Conservation (phyloP, 2,797 vertebrate genomes). For the Botia almorhae region DNA sequence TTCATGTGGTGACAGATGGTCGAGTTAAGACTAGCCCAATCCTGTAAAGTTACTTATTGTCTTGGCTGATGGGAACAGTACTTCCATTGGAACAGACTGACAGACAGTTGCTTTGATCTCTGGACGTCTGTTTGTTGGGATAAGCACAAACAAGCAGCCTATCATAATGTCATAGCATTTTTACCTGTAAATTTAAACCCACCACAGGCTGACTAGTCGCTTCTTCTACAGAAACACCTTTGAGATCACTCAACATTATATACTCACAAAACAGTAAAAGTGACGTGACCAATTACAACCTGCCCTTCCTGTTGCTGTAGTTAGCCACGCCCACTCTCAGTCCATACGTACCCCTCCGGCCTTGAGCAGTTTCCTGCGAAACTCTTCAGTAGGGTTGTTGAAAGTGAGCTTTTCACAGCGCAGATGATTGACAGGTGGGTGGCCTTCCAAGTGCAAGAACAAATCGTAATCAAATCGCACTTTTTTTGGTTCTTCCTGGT, state of each 20-base stretch:
- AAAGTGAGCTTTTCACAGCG: conserved; percentile 99
- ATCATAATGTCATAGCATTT: conserved; percentile 16
- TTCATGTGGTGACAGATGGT: conserved; percentile 41
- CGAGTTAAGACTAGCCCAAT: conserved; percentile 39
- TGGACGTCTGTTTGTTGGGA: conserved; percentile 2
- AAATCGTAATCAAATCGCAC: conserved; percentile 99
- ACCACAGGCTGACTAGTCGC: neutral
- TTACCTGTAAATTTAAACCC: conserved; percentile 45
- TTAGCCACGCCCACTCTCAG: neutral
- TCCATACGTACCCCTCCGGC: conserved; percentile 88
- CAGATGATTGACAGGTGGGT: conserved; percentile 98
- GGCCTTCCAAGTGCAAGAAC: conserved; percentile 97
- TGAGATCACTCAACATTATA: neutral
- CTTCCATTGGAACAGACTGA: conserved; percentile 49
- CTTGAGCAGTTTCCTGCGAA: conserved; percentile 93
- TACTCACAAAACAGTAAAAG: neutral
- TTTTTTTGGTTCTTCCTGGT: conserved; percentile 98
- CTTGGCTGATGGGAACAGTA: conserved; percentile 57
- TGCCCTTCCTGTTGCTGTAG: neutral
- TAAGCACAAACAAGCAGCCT: conserved; percentile 21
- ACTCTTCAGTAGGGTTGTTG: conserved; percentile 98
- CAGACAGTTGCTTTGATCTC: conserved; percentile 44
- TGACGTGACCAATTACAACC: neutral
- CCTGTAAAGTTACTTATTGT: conserved; percentile 47
- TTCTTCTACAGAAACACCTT: conserved; percentile 14